Conservation (phyloP, 2,888 invertebrate genomes). For the Macroteleia sp. region DNA sequence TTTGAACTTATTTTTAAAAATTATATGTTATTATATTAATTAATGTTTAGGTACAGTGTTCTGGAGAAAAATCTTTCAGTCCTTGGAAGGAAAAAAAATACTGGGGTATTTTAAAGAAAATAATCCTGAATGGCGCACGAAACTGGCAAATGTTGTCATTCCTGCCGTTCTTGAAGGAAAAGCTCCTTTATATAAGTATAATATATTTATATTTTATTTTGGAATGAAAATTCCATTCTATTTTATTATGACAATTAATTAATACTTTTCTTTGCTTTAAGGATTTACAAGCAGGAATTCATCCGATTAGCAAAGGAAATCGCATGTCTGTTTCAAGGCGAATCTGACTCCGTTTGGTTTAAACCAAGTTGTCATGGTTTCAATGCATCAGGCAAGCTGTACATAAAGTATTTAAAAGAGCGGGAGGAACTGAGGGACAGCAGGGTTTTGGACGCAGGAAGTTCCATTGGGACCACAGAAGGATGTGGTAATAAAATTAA, state of each 20-base stretch:
- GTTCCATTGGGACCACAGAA: background rate
- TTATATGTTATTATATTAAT: background rate
- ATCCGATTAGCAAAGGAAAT: slow-evolving; percentile 6
- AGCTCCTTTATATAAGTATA: slow-evolving; percentile 10
- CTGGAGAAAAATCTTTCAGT: slow-evolving; percentile 2
- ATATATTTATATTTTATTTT: background rate
- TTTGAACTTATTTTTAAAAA: background rate
- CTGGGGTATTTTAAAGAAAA: slow-evolving; percentile 11
- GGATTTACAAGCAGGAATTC: slow-evolving; percentile 24
- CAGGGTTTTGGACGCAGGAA: background rate
- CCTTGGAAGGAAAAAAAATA: slow-evolving; percentile 14
- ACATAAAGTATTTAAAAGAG: slow-evolving; percentile 12
- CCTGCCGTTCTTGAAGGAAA: background rate
- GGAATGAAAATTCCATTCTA: background rate
- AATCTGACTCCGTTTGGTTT: slow-evolving; percentile 12
- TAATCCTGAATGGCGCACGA: slow-evolving; percentile 18
- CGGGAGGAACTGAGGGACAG: slow-evolving; percentile 6
- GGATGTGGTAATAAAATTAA: background rate
- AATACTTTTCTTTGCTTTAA: slow-evolving; percentile 3
- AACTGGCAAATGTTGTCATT: background rate
- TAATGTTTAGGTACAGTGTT: slow-evolving; percentile 1
- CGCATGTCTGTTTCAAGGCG: slow-evolving; percentile 18
- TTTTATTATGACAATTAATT: background rate
- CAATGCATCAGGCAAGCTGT: slow-evolving; percentile 30
- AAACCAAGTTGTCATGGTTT: background rate